Evolutionary conservation across 2,113 vertebrate genomes (phyloP), one percentile per base, ranked within the genome.

Genomic region (Takifugu bimaculatus): DNA sequence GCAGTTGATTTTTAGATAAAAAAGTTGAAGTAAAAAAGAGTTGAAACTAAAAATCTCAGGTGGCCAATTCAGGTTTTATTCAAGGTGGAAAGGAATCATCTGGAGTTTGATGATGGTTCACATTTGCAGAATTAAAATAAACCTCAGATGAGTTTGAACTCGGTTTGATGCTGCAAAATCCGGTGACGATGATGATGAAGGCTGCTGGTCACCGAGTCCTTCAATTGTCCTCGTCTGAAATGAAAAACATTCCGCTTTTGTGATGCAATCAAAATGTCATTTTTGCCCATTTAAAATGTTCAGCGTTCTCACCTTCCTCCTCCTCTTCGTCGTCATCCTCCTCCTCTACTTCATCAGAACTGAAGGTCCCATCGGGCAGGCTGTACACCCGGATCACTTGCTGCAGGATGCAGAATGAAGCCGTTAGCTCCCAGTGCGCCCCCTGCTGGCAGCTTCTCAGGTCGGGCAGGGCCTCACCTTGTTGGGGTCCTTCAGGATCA

Each of bases 401-500:
- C 92, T 93, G 88, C 73, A 43, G 35, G 57, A 58, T 3, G 6
- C 2, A 68, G 6, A 3, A 13, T 25, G 0, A 52, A 54, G 20
- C 7, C 6, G 1, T 58, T 10, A 56, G 57, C 32, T 14, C 15
- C 13, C 10, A 42, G 13, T 2, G 51, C 11, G 2, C 3, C 25
- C 4, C 3, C 45, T 6, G 15, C 2, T 42, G 35, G n/a, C 39
- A 6, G 25, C 7, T 10, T 11, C 6, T 9, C n/a, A 2, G 28
- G 14, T 6, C 26, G 11, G 1, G 50, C 1, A 35, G 0, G 0
- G 26, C 2, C 90, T 89, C 74, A 92, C 93, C 93, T 99, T 99
- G 91, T 99, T 99, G 77, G 97, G 97, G 86, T 99, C 97, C 85
- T 99, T 99, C 53, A 99, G 93, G 89, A 99, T 98, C 72, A 99